Evolutionary conservation across 1,140 invertebrate species (phyloP).

Genomic region (Eurosta solidaginis): DNA sequence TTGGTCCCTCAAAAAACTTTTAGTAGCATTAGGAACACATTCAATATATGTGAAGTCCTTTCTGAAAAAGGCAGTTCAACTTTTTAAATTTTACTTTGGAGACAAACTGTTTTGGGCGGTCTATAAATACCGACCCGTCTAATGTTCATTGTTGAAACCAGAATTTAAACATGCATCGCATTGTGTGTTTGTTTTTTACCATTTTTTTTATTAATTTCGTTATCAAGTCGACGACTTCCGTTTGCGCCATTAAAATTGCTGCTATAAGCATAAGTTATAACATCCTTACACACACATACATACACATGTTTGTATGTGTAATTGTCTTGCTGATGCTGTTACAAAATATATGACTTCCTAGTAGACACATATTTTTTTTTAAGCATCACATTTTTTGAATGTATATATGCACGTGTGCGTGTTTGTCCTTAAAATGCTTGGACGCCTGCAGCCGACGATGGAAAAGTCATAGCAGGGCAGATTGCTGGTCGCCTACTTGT

Average conservation of each 20-base stretch:
- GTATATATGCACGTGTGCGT: neutral
- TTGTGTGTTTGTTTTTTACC: neutral
- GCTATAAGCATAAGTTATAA: neutral
- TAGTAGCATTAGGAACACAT: too few species aligned
- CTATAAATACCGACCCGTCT: too few species aligned
- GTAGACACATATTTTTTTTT: slow-evolving; percentile 13
- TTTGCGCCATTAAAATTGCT: neutral
- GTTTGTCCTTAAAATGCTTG: neutral
- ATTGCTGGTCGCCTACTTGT: neutral
- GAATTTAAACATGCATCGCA: neutral
- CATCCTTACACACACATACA: neutral
- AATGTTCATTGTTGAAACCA: too few species aligned
- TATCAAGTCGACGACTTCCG: slow-evolving; percentile 15
- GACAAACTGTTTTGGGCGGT: too few species aligned
- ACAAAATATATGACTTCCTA: slow-evolving; percentile 20
- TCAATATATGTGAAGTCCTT: too few species aligned
- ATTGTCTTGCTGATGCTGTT: neutral
- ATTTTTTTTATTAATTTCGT: slow-evolving; percentile 20
- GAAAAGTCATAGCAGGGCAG: neutral
- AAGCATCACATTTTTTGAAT: neutral
- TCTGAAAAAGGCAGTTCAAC: too few species aligned
- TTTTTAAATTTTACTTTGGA: too few species aligned
- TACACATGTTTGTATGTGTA: neutral
- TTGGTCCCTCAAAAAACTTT: too few species aligned
- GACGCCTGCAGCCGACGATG: slow-evolving; percentile 4